These are phyloP conservation scores for Alviniconcha strummeri DNA, from an alignment of 2,888 invertebrate genomes.

Conservation along the genomic window DNA sequence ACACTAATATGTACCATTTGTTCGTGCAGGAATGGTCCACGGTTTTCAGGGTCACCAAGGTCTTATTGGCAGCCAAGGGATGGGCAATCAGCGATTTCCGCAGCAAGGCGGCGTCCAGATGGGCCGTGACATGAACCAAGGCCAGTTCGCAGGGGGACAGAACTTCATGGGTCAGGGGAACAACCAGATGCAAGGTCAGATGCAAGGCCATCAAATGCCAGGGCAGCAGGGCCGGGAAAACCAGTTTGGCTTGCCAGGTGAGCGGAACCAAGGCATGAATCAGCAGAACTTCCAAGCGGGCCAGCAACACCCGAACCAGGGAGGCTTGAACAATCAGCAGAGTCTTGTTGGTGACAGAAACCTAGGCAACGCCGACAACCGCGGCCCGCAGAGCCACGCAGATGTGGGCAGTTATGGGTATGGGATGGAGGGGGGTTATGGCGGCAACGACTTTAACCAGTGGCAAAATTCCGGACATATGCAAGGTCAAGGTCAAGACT, in stretches of 20 bases:
- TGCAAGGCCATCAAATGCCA: conserved; percentile 10
- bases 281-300: neutral
- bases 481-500: conserved; percentile 23
- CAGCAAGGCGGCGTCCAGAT: conserved; percentile 8
- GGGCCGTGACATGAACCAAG: conserved; percentile 14
- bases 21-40: conserved; percentile 14
- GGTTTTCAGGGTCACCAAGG: conserved; percentile 22
- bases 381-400: conserved; percentile 10
- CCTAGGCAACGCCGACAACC: conserved; percentile 10
- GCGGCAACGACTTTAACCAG: conserved; percentile 26
- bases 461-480: conserved; percentile 21
- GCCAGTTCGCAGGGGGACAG: conserved; percentile 12
- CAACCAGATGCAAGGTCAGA: conserved; percentile 13
- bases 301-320: conserved; percentile 5
- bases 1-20: no score
- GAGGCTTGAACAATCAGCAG: conserved; percentile 1
- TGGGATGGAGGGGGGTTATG: conserved; percentile 11
- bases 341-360: conserved; percentile 17
- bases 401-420: conserved; percentile 8
- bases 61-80: conserved; percentile 13
- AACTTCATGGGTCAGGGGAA: conserved; percentile 17
- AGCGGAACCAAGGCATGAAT: neutral
- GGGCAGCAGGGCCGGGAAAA: conserved; percentile 9
- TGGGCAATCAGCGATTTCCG: conserved; percentile 26
- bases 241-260: conserved; percentile 14